Evolutionary conservation across 2,888 invertebrate genomes (phyloP), one percentile per base, ranked within the genome.

Genomic region (Linyphia triangularis): DNA sequence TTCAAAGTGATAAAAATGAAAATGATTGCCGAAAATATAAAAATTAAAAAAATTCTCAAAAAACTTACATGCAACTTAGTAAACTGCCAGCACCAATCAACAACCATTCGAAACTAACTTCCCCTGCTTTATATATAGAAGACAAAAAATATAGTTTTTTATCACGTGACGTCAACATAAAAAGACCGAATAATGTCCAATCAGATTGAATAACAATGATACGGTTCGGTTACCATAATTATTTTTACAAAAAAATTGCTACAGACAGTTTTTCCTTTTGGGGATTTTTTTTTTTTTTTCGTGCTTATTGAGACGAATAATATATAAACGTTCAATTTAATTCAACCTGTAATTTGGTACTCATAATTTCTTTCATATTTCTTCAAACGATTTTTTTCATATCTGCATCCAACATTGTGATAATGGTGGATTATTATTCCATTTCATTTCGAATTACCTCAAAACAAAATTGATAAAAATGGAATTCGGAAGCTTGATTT

Each of bases 361-460:
- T 67, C 16, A 33, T 67, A 22, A 67, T 26, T 33, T n/a, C 19
- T 28, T 67, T 67, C 9, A 67, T 33, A 30, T 9, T 19, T 57
- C 57, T 24, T 10, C 9, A 10, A 43, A 43, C 10, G 43, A 43
- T 43, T 43, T 43, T 43, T 43, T 19, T 9, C n/a, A n/a, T n/a
- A n/a, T n/a, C n/a, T n/a, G n/a, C n/a, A n/a, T 61, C n/a, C 16
- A 26, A 33, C 0, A 75, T 10, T 5, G 61, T 19, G 24, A 61
- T n/a, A 10, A 61, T 33, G 30, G 40, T 22, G 13, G 61, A 61
- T 30, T 61, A 13, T 33, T 22, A n/a, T 19, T 61, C 61, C 33
- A n/a, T n/a, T 61, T 75, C 7, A 61, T 10, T 33, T 75, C 40
- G 59, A n/a, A 75, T 75, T n/a, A 13, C 30, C 37, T 22, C 22